Evolutionary conservation across 2,797 vertebrate species (phyloP).

Genomic region (Enteromius fasciolatus): DNA sequence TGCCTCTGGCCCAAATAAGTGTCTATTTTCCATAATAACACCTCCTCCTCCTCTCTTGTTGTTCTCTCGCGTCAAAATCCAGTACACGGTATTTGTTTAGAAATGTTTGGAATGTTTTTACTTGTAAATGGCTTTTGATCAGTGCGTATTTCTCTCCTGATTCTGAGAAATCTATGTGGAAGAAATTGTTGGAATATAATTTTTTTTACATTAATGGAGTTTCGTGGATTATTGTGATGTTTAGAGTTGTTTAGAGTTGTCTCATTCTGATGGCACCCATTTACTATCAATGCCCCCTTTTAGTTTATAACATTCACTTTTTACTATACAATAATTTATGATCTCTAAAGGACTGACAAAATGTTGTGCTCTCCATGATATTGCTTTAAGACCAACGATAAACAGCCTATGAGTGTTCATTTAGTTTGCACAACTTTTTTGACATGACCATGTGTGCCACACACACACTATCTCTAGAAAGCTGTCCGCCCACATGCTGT

Average conservation of each 20-base stretch:
- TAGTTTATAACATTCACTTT: neutral
- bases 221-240: neutral
- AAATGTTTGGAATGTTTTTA: neutral
- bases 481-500: conserved; percentile 21
- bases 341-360: neutral
- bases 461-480: conserved; percentile 34
- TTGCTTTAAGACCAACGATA: neutral
- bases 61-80: neutral
- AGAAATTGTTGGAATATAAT: neutral
- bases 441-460: conserved; percentile 35
- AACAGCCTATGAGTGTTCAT: conserved; percentile 12
- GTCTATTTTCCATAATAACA: neutral
- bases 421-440: conserved; percentile 6
- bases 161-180: neutral
- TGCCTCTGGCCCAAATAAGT: neutral
- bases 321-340: neutral
- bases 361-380: neutral
- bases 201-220: neutral
- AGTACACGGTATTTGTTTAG: neutral
- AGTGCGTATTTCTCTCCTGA: neutral
- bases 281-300: neutral
- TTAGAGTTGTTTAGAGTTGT: neutral
- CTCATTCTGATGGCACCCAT: neutral
- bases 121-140: neutral
- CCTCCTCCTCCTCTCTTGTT: neutral